Evolutionary conservation across 2,113 vertebrate genomes (phyloP).

Genomic region (Muscicapa adusta): DNA sequence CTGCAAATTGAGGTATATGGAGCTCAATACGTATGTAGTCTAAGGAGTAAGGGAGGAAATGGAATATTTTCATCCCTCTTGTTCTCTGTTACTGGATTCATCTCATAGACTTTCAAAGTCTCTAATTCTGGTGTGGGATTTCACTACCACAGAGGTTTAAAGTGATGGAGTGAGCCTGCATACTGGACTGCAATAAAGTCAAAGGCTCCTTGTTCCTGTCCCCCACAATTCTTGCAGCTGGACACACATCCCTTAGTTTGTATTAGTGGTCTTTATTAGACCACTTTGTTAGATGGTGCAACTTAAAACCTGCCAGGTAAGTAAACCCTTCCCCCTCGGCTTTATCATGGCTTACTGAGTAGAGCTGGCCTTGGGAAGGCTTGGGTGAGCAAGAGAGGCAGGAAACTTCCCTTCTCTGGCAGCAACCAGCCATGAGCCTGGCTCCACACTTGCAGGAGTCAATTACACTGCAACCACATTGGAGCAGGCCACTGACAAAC

Average conservation of each 20-base stretch:
- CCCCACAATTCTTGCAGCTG: background rate
- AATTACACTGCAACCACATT: background rate
- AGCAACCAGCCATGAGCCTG: background rate
- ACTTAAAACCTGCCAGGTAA: background rate
- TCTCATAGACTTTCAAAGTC: background rate
- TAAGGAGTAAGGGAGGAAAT: background rate
- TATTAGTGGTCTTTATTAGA: background rate
- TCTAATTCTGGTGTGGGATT: background rate
- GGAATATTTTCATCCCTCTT: background rate
- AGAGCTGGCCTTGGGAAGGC: background rate
- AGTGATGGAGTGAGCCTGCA: fast-evolving
- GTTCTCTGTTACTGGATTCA: background rate
- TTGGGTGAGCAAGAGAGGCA: background rate
- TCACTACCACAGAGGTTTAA: background rate
- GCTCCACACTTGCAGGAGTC: background rate
- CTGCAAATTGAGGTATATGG: background rate
- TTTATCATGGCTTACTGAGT: background rate
- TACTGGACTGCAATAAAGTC: background rate
- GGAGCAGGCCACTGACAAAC: background rate
- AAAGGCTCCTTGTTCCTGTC: background rate
- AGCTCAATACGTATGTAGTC: background rate
- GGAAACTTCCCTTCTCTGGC: background rate
- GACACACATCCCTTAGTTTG: background rate
- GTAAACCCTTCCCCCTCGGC: background rate
- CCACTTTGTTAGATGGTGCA: background rate